These are phyloP conservation scores for Synaphobranchus kaupii DNA, from an alignment of 2,797 vertebrate species.

Conservation along the genomic window DNA sequence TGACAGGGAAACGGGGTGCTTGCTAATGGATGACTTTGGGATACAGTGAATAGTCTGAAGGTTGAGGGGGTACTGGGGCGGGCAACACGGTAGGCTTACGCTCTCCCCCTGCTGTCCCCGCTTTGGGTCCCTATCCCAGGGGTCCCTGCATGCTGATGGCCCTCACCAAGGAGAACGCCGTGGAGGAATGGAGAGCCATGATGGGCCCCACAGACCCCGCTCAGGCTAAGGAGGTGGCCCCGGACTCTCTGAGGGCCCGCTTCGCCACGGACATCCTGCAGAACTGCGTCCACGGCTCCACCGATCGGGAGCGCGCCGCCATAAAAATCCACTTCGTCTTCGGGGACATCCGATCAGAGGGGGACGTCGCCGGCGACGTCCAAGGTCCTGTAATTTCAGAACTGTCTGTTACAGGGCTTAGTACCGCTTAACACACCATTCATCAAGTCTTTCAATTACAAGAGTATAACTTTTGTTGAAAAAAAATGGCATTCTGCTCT, in stretches of 20 bases:
- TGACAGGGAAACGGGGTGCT: not conserved
- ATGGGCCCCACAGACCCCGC: slow-evolving; percentile 86
- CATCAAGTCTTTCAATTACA: not conserved
- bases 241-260: slow-evolving; percentile 80
- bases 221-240: slow-evolving; percentile 70
- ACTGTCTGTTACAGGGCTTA: not conserved
- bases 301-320: slow-evolving; percentile 66
- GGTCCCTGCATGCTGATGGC: slow-evolving; percentile 81
- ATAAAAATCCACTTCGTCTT: slow-evolving; percentile 71
- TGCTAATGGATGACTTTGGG: not conserved
- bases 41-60: not conserved
- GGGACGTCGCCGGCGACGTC: slow-evolving; percentile 38
- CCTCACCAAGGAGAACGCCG: slow-evolving; percentile 86
- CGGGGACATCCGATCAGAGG: slow-evolving; percentile 60
- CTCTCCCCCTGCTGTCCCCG: not conserved
- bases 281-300: slow-evolving; percentile 87
- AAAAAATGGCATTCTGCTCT: not conserved
- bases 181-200: slow-evolving; percentile 83
- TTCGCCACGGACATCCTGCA: slow-evolving; percentile 79
- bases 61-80: not conserved
- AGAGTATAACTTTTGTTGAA: no score
- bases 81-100: not conserved
- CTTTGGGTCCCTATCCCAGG: slow-evolving; percentile 63
- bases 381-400: slow-evolving; percentile 30
- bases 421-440: not conserved